Evolutionary conservation across 2,888 invertebrate genomes (phyloP).

Genomic region (Atrina japonica): DNA sequence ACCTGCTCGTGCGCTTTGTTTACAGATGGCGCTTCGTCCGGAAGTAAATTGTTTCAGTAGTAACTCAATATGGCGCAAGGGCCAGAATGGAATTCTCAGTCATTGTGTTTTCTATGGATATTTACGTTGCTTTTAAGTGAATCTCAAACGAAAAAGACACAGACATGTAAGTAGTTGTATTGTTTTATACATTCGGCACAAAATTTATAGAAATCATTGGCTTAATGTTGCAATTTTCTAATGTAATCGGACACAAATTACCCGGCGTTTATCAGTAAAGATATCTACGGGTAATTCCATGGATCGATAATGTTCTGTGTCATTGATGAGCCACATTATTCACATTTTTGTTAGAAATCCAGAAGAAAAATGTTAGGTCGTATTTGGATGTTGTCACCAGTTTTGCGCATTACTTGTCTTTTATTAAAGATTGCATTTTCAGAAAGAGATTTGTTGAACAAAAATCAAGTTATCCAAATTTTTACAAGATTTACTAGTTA

Average conservation of each 20-base stretch:
- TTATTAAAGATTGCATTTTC: too few species aligned
- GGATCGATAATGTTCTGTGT: background rate
- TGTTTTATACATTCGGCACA: background rate
- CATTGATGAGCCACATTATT: conserved; percentile 19
- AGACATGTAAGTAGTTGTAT: conserved; percentile 67
- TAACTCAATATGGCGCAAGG: conserved; percentile 74
- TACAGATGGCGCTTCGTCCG: conserved; percentile 68
- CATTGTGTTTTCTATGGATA: conserved; percentile 72
- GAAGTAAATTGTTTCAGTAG: conserved; percentile 56
- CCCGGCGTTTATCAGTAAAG: too few species aligned
- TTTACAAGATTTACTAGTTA: too few species aligned
- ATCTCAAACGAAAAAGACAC: conserved; percentile 70
- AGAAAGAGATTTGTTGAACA: too few species aligned
- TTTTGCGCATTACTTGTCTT: too few species aligned
- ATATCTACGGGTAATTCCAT: too few species aligned
- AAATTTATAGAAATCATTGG: background rate
- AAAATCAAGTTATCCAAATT: too few species aligned
- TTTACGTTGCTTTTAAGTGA: conserved; percentile 70
- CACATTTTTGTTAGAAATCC: too few species aligned
- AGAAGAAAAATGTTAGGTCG: too few species aligned
- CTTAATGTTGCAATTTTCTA: too few species aligned
- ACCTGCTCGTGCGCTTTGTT: conserved; percentile 60
- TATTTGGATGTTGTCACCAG: too few species aligned
- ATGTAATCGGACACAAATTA: too few species aligned
- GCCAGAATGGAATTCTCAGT: conserved; percentile 71